These are phyloP conservation scores for Euthynnus affinis DNA, from an alignment of 2,797 vertebrate genomes.

Conservation along the genomic window DNA sequence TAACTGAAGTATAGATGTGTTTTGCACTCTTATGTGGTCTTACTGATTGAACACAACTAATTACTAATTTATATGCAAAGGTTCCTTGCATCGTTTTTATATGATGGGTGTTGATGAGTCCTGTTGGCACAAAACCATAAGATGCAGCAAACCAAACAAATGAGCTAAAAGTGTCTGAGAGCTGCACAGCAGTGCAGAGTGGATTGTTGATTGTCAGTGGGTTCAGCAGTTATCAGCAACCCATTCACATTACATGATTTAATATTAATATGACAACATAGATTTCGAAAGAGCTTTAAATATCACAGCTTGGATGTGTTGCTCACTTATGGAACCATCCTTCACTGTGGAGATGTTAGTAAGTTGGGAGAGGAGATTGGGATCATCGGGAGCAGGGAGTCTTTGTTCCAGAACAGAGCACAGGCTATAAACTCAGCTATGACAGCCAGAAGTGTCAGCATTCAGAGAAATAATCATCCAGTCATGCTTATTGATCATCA, in stretches of 20 bases:
- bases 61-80: too few species aligned
- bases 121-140: too few species aligned
- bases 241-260: slow-evolving; percentile 3
- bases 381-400: slow-evolving; percentile 12
- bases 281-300: not conserved
- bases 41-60: too few species aligned
- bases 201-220: not conserved
- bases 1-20: too few species aligned
- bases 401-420: slow-evolving; percentile 36
- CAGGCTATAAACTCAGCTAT: slow-evolving; percentile 25
- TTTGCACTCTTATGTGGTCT: too few species aligned
- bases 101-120: too few species aligned
- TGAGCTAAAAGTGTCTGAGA: not conserved
- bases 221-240: not conserved
- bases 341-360: not conserved
- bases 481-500: slow-evolving; percentile 41
- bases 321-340: not conserved
- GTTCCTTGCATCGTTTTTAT: too few species aligned
- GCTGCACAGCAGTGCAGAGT: not conserved
- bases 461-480: slow-evolving; percentile 8
- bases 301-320: not conserved
- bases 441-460: slow-evolving; percentile 38
- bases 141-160: too few species aligned
- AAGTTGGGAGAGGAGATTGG: slow-evolving; percentile 24
- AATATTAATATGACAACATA: not conserved